Base-by-base conservation (phyloP, 2,113 vertebrate genomes). In the Gobius niger region DNA sequence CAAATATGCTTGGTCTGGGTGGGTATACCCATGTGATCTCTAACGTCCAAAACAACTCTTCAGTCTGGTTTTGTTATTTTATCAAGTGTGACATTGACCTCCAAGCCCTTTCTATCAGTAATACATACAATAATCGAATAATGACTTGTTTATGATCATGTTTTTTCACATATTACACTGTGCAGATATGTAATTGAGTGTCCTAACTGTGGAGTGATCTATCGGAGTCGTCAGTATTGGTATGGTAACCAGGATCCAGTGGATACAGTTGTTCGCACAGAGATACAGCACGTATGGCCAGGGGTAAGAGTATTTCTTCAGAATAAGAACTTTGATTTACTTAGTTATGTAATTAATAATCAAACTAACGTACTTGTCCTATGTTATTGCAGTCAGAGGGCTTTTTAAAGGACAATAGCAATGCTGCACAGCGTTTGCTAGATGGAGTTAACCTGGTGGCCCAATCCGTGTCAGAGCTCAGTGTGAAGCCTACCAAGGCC, bases 1-100 rank as follows among this genome's bases (percentile, higher is more conserved):
- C 70, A 97, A 96, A 76, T 99, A 99, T 1, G 98, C 98, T 82
- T 99, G 98, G 98, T 99, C 97, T 71, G 98, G 97, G 98, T 99
- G 87, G 96, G 96, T 93, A 34, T 42, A 15, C 61, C 24, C 16
- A 61, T 53, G 9, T 69, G 50, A 74, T 44, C 63, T 47, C 4
- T 14, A 7, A 46, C 47, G 41, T 71, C 11, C 50, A 3, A 56
- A 57, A 8, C 10, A 15, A 53, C 14, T 40, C 49, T 65, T 14
- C 3, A 5, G 16, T 64, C 53, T n/a, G 56, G 57, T 13, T 80
- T 73, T 68, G 67, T 78, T 82, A 70, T 68, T 74, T 19, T 73
- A 77, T 52, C 51, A 4, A 19, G 44, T n/a, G 18, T 72, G 44
- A 66, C 24, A 44, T 54, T 65, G 64, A 63, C 42, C 51, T 82